phyloP scores from a whole-genome alignment of 2,888 invertebrate genomes.

The Cremastinae sp. region DNA sequence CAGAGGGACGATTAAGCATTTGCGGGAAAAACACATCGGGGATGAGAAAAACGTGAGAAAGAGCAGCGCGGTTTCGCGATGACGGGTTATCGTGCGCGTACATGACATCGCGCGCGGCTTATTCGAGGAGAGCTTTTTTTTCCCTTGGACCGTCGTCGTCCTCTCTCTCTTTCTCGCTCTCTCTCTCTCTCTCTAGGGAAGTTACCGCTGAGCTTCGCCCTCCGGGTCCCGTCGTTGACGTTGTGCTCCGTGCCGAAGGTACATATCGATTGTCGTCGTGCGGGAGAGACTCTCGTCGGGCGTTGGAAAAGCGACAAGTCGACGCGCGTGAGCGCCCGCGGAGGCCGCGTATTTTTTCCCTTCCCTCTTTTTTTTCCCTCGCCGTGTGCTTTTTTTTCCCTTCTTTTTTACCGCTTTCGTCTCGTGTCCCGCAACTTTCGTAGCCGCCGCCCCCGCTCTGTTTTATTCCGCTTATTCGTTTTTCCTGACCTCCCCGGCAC shows the following conservation, averaged over 20 bases:
- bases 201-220: conserved; percentile 57
- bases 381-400: conserved; percentile 28
- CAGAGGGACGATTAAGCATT: conserved; percentile 30
- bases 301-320: conserved; percentile 60
- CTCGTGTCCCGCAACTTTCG: too few relatives aligned
- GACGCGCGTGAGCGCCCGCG: conserved; percentile 52
- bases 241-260: conserved; percentile 55
- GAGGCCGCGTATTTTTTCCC: conserved; percentile 37
- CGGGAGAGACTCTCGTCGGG: conserved; percentile 54
- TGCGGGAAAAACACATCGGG: not conserved
- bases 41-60: conserved; percentile 25
- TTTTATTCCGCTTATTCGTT: too few relatives aligned
- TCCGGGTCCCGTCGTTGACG: conserved; percentile 56
- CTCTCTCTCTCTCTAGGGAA: conserved; percentile 23
- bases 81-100: conserved; percentile 39
- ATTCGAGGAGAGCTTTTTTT: not conserved
- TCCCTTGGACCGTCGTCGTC: conserved; percentile 5
- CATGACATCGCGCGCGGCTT: conserved; percentile 18
- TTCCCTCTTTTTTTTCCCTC: conserved; percentile 32
- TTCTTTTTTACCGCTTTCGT: not conserved
- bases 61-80: not conserved
- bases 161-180: not conserved
- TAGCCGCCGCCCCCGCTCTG: too few relatives aligned
- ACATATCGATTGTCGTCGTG: conserved; percentile 59
- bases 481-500: too few relatives aligned